Evolutionary conservation across 2,113 vertebrate species (phyloP).

Genomic region (Mesitornis unicolor): DNA sequence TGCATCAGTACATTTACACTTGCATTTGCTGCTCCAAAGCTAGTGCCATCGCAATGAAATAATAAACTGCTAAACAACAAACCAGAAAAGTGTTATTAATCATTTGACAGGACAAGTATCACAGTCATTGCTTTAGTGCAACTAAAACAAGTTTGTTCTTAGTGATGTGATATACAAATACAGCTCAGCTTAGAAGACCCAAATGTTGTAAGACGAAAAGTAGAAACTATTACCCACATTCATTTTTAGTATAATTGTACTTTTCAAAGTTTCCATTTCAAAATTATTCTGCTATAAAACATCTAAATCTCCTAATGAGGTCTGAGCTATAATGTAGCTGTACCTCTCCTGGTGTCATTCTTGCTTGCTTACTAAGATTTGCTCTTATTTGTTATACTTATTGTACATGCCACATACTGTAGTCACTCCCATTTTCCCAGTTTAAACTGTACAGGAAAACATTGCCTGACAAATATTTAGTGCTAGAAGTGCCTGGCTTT

Average conservation of each 20-base stretch:
- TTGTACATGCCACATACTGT: background rate
- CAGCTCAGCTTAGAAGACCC: background rate
- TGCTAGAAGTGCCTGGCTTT: background rate
- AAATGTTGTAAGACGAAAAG: background rate
- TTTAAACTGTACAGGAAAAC: background rate
- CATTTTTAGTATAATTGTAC: background rate
- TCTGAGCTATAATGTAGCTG: background rate
- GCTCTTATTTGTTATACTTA: background rate
- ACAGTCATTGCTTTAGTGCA: background rate
- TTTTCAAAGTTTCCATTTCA: background rate
- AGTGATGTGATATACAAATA: background rate
- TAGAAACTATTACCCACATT: background rate
- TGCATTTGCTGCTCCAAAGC: background rate
- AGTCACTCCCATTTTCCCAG: background rate
- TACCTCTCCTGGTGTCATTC: background rate
- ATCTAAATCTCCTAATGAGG: background rate
- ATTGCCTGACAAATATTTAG: background rate
- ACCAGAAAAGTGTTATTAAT: background rate
- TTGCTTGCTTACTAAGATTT: background rate
- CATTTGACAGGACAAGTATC: background rate
- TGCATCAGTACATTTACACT: background rate
- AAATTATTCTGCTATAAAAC: background rate
- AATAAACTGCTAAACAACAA: background rate
- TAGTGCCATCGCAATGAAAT: rapidly evolving
- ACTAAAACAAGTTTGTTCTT: background rate